Base-by-base conservation (phyloP, 2,888 invertebrate species). In the Hirudinaria manillensis region DNA sequence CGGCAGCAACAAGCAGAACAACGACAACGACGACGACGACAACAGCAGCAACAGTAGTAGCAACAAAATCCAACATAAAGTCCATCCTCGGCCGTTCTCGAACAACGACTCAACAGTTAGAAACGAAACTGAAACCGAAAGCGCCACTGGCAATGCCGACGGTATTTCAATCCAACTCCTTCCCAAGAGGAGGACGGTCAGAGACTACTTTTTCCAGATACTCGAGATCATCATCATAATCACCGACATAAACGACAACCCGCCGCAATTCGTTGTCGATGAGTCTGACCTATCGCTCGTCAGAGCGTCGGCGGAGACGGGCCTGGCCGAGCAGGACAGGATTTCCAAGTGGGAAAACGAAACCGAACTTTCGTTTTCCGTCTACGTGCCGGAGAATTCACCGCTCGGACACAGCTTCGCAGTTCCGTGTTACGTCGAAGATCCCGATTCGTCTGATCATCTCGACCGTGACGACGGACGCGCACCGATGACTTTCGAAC, bases 181-280 rank as follows among this genome's bases (percentile, higher is more conserved):
- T 34, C n/a, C 36, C n/a, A 68, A 34, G 36, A 32, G 55, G 4
- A 6, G 73, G 38, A 3, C 29, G 7, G 55, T 24, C n/a, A 56
- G 73, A 34, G 65, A 55, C 34, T 61, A 73, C n/a, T 73, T 65
- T 36, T 55, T 73, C n/a, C 65, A 65, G 65, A 53, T 73, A 10
- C 24, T 73, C 56, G 73, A 73, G 45, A 19, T 73, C 3, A 34
- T 36, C 19, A 32, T 73, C 56, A 45, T 73, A 21, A 38, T 73
- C 65, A n/a, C 27, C 24, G 73, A 73, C 73, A 29, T 65, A 27
- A 73, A 73, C 73, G 73, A 73, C 73, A 73, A 73, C 24, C 36
- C 73, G 0, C 73, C 65, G n/a, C 36, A 34, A 10, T 73, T 73
- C 56, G 34, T 73, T 29, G 27, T 65, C 61, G 73, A 73, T 27